A percentile compares a stretch with the other conserved stretches of the same genome.
phyloP scores from a whole-genome alignment of 2,888 invertebrate species.

The Hyposoter didymator region DNA sequence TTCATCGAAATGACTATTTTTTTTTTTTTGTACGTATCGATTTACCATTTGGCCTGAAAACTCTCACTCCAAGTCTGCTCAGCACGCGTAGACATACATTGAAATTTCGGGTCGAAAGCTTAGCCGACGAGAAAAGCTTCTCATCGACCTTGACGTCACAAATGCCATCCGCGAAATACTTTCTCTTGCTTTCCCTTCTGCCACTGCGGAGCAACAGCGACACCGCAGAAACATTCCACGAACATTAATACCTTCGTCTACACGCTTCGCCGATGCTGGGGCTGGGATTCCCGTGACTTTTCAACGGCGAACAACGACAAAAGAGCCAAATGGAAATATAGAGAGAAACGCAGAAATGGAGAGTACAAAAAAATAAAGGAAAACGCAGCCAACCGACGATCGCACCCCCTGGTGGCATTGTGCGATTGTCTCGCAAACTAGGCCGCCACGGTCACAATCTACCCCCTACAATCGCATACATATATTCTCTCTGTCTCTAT shows the following conservation, averaged over 20 bases:
- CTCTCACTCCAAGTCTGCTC: neutral
- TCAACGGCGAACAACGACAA: constrained; percentile 53
- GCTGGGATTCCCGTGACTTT: constrained; percentile 38
- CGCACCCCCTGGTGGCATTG: constrained; percentile 69
- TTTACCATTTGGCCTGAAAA: neutral
- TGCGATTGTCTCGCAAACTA: constrained; percentile 79
- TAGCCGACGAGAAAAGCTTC: constrained; percentile 33
- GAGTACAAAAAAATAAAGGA: neutral
- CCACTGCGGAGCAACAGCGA: constrained; percentile 28
- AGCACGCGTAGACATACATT: neutral
- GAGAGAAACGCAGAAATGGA: neutral
- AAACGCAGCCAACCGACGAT: constrained; percentile 42
- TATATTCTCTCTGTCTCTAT: constrained; percentile 32
- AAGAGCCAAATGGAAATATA: neutral
- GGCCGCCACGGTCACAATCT: constrained; percentile 76
- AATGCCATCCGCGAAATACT: constrained; percentile 64
- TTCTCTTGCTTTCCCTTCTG: constrained; percentile 58
- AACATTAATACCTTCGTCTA: constrained; percentile 9
- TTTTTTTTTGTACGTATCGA: neutral
- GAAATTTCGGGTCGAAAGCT: neutral
- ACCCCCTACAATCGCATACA: constrained; percentile 70
- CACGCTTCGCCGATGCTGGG: constrained; percentile 23
- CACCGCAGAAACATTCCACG: constrained; percentile 21
- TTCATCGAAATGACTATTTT: constrained; percentile 1
- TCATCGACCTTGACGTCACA: constrained; percentile 74